phyloP scores from a whole-genome alignment of 2,888 invertebrate species.

The Antitype chi region DNA sequence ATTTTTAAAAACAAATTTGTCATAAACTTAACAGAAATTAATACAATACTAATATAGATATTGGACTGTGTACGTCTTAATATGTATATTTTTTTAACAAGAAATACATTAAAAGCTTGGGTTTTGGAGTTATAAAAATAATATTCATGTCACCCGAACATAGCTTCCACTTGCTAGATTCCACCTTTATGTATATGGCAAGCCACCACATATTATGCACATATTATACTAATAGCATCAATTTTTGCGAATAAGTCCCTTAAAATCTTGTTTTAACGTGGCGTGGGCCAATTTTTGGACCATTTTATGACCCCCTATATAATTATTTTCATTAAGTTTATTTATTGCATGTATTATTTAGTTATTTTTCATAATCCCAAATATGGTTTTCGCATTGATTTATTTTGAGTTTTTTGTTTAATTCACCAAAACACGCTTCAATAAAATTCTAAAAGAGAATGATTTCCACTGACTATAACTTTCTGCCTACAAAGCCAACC shows the following conservation, averaged over 20 bases:
- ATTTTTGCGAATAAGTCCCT: constrained; percentile 17
- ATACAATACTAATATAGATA: constrained; percentile 8
- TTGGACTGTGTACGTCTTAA: neutral
- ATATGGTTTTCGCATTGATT: neutral
- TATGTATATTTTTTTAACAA: constrained; percentile 26
- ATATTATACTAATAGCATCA: constrained; percentile 26
- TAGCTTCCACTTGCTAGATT: constrained; percentile 50
- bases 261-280: constrained; percentile 36
- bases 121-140: constrained; percentile 24
- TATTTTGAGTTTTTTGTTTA: neutral
- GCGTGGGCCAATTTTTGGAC: constrained; percentile 60
- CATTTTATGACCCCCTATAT: neutral
- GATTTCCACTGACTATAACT: neutral
- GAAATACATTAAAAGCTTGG: constrained; percentile 12
- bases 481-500: constrained; percentile 5
- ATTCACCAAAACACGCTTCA: neutral
- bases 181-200: constrained; percentile 30
- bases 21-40: constrained; percentile 1
- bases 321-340: neutral
- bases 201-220: constrained; percentile 26
- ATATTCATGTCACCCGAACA: constrained; percentile 25
- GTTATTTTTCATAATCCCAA: neutral
- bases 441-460: neutral
- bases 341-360: constrained; percentile 1
- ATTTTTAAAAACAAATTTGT: neutral